Evolutionary conservation across 92 coral and sea anemone genomes (phyloP).

Genomic region (Porites rus): DNA sequence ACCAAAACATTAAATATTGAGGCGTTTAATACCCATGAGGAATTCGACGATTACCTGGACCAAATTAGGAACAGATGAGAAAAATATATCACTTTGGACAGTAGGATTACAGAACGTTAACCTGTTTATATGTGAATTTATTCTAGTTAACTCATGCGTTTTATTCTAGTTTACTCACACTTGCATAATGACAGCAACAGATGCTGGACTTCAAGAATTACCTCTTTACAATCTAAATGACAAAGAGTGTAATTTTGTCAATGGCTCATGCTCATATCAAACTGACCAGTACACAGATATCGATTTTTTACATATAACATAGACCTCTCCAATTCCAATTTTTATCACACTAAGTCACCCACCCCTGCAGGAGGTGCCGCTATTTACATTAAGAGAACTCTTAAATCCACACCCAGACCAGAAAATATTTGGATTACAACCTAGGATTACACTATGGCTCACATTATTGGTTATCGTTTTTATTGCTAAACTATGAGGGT

Average conservation of each 20-base stretch:
- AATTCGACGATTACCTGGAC: conserved; percentile 9
- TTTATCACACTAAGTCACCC: neutral
- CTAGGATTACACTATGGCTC: no score
- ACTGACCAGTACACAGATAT: no score
- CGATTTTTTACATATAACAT: no score
- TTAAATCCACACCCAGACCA: conserved; percentile 32
- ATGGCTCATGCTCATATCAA: no score
- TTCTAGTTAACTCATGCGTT: neutral
- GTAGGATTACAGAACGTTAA: neutral
- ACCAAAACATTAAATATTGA: conserved; percentile 9
- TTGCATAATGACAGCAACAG: neutral
- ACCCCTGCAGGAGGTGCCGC: conserved; percentile 52
- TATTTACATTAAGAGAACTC: conserved; percentile 16
- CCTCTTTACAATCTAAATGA: neutral
- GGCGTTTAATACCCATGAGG: conserved; percentile 20
- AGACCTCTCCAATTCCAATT: no score
- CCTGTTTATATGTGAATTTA: neutral
- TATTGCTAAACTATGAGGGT: no score
- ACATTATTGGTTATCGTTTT: no score
- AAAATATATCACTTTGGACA: neutral
- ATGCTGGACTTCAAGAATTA: no score
- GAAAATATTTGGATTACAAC: neutral
- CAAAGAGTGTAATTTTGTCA: no score
- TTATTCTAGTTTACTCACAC: neutral
- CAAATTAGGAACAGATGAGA: neutral